These are phyloP conservation scores for Chlorodrepanis virens DNA, from an alignment of 2,113 vertebrate genomes.

Conservation along the genomic window DNA sequence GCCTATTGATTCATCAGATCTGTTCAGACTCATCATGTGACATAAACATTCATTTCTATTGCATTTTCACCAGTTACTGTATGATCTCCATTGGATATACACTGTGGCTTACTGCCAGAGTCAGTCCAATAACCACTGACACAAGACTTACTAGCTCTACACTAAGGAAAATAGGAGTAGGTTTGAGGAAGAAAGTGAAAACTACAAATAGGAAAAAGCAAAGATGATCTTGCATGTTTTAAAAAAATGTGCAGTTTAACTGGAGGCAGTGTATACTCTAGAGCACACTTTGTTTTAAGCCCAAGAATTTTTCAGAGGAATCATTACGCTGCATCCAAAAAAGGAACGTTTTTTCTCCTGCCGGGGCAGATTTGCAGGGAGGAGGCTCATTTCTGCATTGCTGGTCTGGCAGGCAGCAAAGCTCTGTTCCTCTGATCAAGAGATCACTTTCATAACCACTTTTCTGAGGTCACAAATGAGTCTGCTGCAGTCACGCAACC, in stretches of 20 bases:
- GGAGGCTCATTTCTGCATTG: conserved; percentile 77
- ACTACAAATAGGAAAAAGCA: background rate
- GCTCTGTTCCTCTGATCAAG: conserved; percentile 73
- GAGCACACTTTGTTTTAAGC: background rate
- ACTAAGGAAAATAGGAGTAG: background rate
- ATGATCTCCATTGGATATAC: background rate
- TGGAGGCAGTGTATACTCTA: background rate
- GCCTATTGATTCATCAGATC: background rate
- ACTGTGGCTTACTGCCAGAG: background rate
- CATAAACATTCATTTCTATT: background rate
- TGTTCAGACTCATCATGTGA: background rate
- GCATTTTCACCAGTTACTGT: background rate
- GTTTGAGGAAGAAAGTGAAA: background rate
- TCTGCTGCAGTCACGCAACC: conserved; percentile 91
- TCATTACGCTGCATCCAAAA: background rate
- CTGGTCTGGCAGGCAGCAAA: conserved; percentile 70
- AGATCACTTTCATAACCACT: conserved; percentile 90
- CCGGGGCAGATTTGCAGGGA: conserved; percentile 33
- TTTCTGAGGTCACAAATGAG: conserved; percentile 86
- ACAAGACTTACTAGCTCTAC: background rate
- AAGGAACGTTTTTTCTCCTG: conserved; percentile 45
- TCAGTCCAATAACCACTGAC: background rate
- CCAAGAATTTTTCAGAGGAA: background rate
- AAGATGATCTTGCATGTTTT: background rate
- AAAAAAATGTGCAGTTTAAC: background rate